phyloP scores from a whole-genome alignment of 2,888 invertebrate species.

The Cerastoderma edule region DNA sequence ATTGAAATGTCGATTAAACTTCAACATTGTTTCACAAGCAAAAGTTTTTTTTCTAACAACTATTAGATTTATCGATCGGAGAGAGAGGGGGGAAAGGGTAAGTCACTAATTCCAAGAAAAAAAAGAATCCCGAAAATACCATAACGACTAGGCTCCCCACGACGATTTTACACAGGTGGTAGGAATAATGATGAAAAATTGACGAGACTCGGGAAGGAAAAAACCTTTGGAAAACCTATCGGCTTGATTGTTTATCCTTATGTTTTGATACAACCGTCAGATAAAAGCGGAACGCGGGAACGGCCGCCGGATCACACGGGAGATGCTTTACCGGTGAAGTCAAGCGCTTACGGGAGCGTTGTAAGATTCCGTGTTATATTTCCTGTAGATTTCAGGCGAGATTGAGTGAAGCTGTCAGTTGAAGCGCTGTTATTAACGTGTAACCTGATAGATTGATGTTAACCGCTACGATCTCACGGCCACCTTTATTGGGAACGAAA shows the following conservation, averaged over 20 bases:
- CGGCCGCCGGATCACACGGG: background rate
- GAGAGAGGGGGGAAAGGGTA: background rate
- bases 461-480: too few relatives aligned
- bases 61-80: too few relatives aligned
- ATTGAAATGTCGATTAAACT: too few relatives aligned
- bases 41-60: too few relatives aligned
- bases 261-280: slow-evolving; percentile 19
- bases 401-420: background rate
- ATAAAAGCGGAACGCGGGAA: slow-evolving; percentile 14
- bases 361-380: slow-evolving; percentile 13
- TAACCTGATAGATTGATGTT: too few relatives aligned
- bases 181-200: slow-evolving; percentile 22
- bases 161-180: slow-evolving; percentile 22
- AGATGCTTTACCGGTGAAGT: slow-evolving; percentile 13
- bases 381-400: background rate
- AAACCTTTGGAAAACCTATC: slow-evolving; percentile 20
- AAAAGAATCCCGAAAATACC: background rate
- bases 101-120: background rate
- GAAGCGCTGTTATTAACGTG: too few relatives aligned
- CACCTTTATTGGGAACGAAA: too few relatives aligned
- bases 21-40: too few relatives aligned
- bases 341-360: slow-evolving; percentile 17
- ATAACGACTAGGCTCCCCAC: slow-evolving; percentile 19
- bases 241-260: slow-evolving; percentile 20
- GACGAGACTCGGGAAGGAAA: slow-evolving; percentile 23